Conservation (phyloP, 35 echinoderm and acorn worm species). For the Diadema setosum region DNA sequence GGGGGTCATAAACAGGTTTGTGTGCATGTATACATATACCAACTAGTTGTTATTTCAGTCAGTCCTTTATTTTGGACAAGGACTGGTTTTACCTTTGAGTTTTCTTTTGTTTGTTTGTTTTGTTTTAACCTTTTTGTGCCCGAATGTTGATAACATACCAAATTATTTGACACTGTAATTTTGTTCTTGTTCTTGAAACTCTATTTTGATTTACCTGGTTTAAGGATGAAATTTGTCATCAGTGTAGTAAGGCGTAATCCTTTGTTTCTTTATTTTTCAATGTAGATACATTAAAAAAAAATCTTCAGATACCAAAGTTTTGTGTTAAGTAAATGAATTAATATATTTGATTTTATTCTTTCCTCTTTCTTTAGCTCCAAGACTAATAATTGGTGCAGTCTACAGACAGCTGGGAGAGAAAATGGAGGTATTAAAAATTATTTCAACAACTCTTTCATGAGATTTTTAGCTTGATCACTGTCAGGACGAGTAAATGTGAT, state of each 20-base stretch:
- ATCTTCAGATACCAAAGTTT: neutral
- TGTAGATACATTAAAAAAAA: neutral
- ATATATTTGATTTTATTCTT: neutral
- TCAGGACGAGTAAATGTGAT: no score
- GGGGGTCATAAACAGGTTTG: no score
- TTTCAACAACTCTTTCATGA: no score
- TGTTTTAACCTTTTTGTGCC: no score
- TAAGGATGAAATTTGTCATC: neutral
- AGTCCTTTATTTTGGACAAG: no score
- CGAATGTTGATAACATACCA: no score
- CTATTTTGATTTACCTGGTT: neutral
- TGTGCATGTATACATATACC: no score
- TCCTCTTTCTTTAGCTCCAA: conserved; percentile 64
- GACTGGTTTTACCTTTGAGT: no score
- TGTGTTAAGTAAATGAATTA: neutral
- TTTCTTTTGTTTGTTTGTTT: no score
- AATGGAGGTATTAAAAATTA: no score
- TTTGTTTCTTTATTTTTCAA: neutral
- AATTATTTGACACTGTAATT: neutral
- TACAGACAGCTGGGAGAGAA: conserved; percentile 90
- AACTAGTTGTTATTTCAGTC: no score
- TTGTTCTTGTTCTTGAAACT: neutral
- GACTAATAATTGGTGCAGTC: conserved; percentile 85
- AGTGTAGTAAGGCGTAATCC: neutral
- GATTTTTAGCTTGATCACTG: no score